A percentile compares a stretch with the other conserved stretches of the same genome.
phyloP scores from a whole-genome alignment of 1,140 invertebrate genomes.

The Carcinoscorpius rotundicauda region DNA sequence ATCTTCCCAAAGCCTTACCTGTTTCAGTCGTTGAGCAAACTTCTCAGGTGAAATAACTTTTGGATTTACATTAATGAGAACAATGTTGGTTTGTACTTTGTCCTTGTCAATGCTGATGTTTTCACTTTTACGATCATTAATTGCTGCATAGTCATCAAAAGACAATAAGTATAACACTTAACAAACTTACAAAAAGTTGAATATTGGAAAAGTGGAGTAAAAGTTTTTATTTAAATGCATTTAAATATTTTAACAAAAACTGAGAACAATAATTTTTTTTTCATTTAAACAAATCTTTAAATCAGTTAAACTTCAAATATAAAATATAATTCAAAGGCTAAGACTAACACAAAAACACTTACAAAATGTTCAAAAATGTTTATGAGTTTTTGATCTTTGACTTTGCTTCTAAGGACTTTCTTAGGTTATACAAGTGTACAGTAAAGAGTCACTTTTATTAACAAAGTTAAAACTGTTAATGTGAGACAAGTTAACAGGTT shows the following conservation, averaged over 20 bases:
- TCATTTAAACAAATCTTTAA: background rate
- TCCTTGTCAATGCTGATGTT: slow-evolving; percentile 48
- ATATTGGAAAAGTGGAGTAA: slow-evolving; percentile 12
- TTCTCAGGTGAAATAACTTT: slow-evolving; percentile 37
- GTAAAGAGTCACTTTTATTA: slow-evolving; percentile 10
- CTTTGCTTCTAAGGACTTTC: too few relatives aligned
- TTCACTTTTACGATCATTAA: slow-evolving; percentile 36
- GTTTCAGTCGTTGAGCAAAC: slow-evolving; percentile 44
- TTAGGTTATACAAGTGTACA: background rate
- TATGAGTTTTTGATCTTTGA: too few relatives aligned
- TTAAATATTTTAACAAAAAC: background rate
- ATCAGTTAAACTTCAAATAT: background rate
- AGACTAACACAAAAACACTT: too few relatives aligned
- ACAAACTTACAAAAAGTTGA: background rate
- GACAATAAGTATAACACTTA: background rate
- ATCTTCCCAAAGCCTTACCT: slow-evolving; percentile 29
- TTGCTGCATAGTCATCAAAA: slow-evolving; percentile 38
- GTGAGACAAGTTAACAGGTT: background rate
- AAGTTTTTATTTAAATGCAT: slow-evolving; percentile 10
- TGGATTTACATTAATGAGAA: slow-evolving; percentile 48
- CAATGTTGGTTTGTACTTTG: slow-evolving; percentile 61
- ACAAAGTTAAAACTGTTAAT: slow-evolving; percentile 17
- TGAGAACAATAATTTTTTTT: background rate
- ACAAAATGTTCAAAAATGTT: too few relatives aligned
- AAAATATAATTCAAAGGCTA: too few relatives aligned